Conservation (phyloP, 2,888 invertebrate species). For the Rotaria magnacalcarata region DNA sequence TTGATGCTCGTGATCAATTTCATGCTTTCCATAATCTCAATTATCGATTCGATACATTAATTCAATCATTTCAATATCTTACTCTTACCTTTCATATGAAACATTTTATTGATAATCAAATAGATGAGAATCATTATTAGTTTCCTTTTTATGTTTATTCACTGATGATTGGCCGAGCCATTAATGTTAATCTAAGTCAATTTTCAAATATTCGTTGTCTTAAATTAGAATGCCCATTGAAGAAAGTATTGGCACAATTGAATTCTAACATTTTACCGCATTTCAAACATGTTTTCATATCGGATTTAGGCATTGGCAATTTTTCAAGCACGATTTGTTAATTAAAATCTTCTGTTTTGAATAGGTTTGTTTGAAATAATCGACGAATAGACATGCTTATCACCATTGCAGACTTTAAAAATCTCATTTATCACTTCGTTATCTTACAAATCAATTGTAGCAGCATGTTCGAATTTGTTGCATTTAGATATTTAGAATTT, state of each 20-base stretch:
- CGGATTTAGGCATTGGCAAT: neutral
- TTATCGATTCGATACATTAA: neutral
- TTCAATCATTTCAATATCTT: neutral
- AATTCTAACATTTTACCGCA: neutral
- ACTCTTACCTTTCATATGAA: neutral
- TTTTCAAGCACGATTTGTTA: too few relatives aligned
- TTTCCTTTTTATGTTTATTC: neutral
- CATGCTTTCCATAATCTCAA: neutral
- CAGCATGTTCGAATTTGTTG: neutral
- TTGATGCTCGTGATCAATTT: neutral
- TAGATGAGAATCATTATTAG: neutral
- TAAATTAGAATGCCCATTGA: slow-evolving; percentile 8
- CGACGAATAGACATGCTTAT: neutral
- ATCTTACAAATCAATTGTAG: neutral
- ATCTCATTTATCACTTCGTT: neutral
- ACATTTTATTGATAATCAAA: neutral
- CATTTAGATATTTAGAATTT: neutral
- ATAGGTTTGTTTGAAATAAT: neutral
- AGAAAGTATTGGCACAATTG: neutral
- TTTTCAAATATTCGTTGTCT: neutral
- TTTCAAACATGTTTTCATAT: neutral
- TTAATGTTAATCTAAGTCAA: neutral
- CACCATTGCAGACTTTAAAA: neutral
- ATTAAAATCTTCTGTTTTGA: too few relatives aligned
- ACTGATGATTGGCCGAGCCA: neutral